Conservation (phyloP, 1,140 invertebrate genomes). For the Phymorhynchus buccinoides region DNA sequence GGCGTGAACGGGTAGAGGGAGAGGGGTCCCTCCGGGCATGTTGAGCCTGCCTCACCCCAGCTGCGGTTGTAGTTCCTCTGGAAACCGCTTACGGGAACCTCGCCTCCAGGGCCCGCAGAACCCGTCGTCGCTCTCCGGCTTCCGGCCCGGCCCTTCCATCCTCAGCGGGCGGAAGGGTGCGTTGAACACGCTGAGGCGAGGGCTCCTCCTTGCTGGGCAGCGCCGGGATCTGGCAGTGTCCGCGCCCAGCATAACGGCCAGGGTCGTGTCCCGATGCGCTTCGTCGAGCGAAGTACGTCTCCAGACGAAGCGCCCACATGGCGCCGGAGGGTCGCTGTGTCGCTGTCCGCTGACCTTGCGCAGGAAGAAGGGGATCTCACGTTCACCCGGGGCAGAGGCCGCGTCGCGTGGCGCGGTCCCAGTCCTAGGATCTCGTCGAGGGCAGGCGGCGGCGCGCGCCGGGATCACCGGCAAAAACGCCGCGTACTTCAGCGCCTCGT, state of each 20-base stretch:
- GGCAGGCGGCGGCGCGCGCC: conserved; percentile 84
- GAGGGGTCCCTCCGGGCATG: conserved; percentile 86
- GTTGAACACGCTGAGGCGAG: conserved; percentile 82
- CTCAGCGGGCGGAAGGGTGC: conserved; percentile 81
- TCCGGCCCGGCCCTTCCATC: conserved; percentile 82
- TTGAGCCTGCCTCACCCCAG: conserved; percentile 51
- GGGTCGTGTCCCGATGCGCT: conserved; percentile 85
- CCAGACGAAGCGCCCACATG: conserved; percentile 87
- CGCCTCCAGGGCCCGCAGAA: conserved; percentile 92
- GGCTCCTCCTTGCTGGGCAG: conserved; percentile 80
- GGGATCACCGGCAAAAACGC: conserved; percentile 93
- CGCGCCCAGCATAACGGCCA: conserved; percentile 86
- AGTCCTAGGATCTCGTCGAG: conserved; percentile 90
- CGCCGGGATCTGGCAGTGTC: conserved; percentile 89
- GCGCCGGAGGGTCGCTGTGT: conserved; percentile 87
- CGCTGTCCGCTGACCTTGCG: conserved; percentile 89
- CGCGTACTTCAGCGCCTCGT: conserved; percentile 89
- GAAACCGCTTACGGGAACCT: conserved; percentile 88
- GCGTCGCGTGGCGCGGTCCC: conserved; percentile 85
- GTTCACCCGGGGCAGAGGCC: conserved; percentile 90
- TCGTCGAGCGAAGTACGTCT: conserved; percentile 77
- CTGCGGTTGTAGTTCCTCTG: conserved; percentile 86
- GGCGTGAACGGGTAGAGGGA: conserved; percentile 90
- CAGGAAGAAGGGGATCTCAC: conserved; percentile 94
- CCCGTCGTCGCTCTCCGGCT: conserved; percentile 93